These are phyloP conservation scores for Drosophila athabasca DNA, from an alignment of 1,140 invertebrate genomes.

Conservation along the genomic window DNA sequence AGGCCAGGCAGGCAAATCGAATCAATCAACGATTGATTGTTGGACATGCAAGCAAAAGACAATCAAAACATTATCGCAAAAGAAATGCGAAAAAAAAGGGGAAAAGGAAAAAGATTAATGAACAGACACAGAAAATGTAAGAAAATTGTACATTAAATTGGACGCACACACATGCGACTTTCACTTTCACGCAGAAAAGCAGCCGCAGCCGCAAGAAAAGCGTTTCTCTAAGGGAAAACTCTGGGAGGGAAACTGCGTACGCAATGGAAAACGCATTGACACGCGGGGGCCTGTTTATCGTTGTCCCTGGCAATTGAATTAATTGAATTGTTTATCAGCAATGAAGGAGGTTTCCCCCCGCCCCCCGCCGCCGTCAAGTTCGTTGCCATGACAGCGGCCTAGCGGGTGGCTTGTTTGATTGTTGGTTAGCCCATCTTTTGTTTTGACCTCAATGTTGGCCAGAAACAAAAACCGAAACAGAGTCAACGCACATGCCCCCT, in stretches of 20 bases:
- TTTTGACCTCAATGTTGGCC: constrained; percentile 53
- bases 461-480: constrained; percentile 33
- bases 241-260: constrained; percentile 8
- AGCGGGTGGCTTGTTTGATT: constrained; percentile 16
- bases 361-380: neutral
- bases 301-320: constrained; percentile 73
- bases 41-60: constrained; percentile 55
- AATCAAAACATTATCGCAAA: constrained; percentile 63
- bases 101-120: constrained; percentile 67
- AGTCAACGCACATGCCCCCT: constrained; percentile 61
- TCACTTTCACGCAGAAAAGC: constrained; percentile 46
- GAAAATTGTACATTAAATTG: constrained; percentile 57
- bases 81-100: constrained; percentile 41
- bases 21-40: constrained; percentile 42
- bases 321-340: constrained; percentile 74
- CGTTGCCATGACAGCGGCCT: constrained; percentile 50
- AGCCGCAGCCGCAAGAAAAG: constrained; percentile 31
- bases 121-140: constrained; percentile 57
- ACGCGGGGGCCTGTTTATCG: constrained; percentile 16
- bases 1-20: constrained; percentile 21
- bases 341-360: neutral
- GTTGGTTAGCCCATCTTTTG: constrained; percentile 54
- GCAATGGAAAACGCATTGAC: constrained; percentile 67
- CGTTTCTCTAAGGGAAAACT: constrained; percentile 22
- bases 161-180: constrained; percentile 50